These are phyloP conservation scores for Drosophila anomelani DNA, from an alignment of 2,888 invertebrate species.

Conservation along the genomic window DNA sequence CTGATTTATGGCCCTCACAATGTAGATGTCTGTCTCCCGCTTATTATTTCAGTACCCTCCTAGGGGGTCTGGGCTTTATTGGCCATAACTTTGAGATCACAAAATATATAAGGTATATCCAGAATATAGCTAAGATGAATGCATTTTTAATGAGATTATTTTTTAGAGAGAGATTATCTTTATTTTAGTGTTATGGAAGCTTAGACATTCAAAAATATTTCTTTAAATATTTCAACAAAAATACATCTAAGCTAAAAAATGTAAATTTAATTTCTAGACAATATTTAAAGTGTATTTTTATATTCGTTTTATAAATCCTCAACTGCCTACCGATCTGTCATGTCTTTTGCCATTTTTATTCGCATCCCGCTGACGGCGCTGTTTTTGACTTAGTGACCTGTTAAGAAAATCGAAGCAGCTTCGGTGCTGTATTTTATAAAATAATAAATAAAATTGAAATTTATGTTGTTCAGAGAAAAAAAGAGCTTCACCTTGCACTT, in stretches of 20 bases:
- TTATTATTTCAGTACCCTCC: background rate
- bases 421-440: constrained; percentile 36
- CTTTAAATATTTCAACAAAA: background rate
- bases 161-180: background rate
- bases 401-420: constrained; percentile 18
- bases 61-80: background rate
- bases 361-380: constrained; percentile 30
- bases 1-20: constrained; percentile 40
- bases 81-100: background rate
- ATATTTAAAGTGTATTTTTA: background rate
- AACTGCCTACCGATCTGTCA: background rate
- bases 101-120: background rate
- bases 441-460: constrained; percentile 39
- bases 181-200: background rate
- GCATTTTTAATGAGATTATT: background rate
- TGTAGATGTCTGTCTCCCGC: constrained; percentile 6
- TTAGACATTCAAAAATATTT: background rate
- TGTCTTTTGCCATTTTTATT: constrained; percentile 15
- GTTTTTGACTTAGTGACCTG: constrained; percentile 42
- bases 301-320: background rate
- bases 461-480: constrained; percentile 40
- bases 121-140: background rate
- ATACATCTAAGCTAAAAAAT: background rate
- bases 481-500: constrained; percentile 66
- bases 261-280: too few relatives aligned